A percentile compares a stretch with the other conserved stretches of the same genome.
Conservation (phyloP, 2,888 invertebrate species). For the Diabrotica balteata region DNA sequence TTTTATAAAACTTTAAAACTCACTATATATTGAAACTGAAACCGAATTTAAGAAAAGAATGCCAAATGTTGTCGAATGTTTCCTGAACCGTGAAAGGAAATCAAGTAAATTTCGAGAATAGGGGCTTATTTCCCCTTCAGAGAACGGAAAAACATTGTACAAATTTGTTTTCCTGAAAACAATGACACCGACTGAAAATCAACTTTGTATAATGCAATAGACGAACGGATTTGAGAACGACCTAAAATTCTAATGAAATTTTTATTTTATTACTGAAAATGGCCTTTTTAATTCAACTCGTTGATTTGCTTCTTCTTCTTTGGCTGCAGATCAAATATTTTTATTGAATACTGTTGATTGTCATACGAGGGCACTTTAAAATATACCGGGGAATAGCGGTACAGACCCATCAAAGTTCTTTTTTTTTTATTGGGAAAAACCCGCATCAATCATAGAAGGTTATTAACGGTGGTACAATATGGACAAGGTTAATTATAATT, state of each 20-base stretch:
- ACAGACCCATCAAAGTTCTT: no score
- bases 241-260: slow-evolving; percentile 37
- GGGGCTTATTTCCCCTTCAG: background rate
- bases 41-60: background rate
- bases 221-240: slow-evolving; percentile 23
- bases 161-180: slow-evolving; percentile 33
- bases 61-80: slow-evolving; percentile 1
- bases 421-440: no score
- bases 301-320: slow-evolving; percentile 20
- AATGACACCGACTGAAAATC: slow-evolving; percentile 11
- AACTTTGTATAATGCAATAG: slow-evolving; percentile 18
- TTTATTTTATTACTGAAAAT: slow-evolving; percentile 36
- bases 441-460: no score
- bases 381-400: no score
- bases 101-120: slow-evolving; percentile 17
- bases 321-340: no score
- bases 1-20: no score
- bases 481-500: no score
- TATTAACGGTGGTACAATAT: no score
- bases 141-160: slow-evolving; percentile 18
- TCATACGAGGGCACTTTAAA: no score
- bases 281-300: slow-evolving; percentile 35
- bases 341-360: no score
- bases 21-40: background rate
- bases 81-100: slow-evolving; percentile 9